Evolutionary conservation across 2,797 vertebrate species (phyloP).

Genomic region (Podarcis siculus): DNA sequence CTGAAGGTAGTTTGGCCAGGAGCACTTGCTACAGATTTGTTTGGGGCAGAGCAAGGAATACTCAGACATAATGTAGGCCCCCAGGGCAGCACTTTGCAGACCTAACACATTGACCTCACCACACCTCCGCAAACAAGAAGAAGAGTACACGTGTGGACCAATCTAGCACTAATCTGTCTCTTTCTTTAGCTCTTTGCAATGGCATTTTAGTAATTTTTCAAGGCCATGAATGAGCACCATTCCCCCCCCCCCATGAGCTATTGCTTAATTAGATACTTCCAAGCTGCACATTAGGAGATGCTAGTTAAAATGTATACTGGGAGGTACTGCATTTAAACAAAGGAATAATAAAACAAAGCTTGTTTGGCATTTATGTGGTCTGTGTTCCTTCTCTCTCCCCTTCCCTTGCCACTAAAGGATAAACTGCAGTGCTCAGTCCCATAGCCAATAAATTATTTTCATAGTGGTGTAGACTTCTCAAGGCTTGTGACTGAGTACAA

Average conservation of each 20-base stretch:
- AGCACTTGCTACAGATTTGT: background rate
- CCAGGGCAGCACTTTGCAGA: background rate
- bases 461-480: slow-evolving; percentile 1
- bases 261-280: slow-evolving; percentile 18
- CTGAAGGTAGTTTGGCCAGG: too few species aligned
- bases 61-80: background rate
- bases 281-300: background rate
- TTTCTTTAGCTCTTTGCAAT: background rate
- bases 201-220: background rate
- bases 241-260: background rate
- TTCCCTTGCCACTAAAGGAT: background rate
- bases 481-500: background rate
- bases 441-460: background rate
- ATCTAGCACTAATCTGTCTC: background rate
- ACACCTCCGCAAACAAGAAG: background rate
- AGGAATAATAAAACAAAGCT: slow-evolving; percentile 16
- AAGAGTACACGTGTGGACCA: background rate
- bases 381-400: background rate
- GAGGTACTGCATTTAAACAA: slow-evolving; percentile 9
- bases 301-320: slow-evolving; percentile 15
- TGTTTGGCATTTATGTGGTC: background rate
- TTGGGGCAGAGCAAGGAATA: background rate
- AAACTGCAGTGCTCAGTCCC: background rate
- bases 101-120: background rate
- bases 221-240: background rate